These are phyloP conservation scores for Drosophila nr. fundita DNA, from an alignment of 2,888 invertebrate genomes.

Conservation along the genomic window DNA sequence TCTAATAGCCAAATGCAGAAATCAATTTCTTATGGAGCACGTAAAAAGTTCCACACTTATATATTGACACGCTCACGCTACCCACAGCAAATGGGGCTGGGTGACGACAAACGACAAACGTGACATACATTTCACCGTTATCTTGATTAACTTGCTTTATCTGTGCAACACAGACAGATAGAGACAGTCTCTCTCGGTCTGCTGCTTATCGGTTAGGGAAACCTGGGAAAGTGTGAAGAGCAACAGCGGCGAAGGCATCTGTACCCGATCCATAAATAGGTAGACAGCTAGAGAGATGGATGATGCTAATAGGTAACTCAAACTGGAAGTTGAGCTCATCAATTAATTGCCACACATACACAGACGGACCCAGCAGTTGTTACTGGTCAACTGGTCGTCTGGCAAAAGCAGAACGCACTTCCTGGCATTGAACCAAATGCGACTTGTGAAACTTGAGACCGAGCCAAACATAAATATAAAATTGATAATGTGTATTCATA, in stretches of 20 bases:
- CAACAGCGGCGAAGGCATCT: slow-evolving; percentile 10
- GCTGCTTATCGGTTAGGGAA: slow-evolving; percentile 44
- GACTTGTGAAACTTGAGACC: slow-evolving; percentile 66
- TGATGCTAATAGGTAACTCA: slow-evolving; percentile 47
- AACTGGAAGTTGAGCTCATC: slow-evolving; percentile 49
- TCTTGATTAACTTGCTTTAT: slow-evolving; percentile 50
- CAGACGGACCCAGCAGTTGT: slow-evolving; percentile 30
- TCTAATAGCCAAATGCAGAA: slow-evolving; percentile 51
- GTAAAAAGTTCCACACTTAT: slow-evolving; percentile 27
- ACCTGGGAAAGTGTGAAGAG: slow-evolving; percentile 27
- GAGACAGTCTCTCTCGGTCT: not conserved
- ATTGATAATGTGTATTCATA: slow-evolving; percentile 57
- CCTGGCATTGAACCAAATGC: slow-evolving; percentile 74
- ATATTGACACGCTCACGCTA: slow-evolving; percentile 46
- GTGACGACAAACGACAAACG: slow-evolving; percentile 59
- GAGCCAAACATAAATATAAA: slow-evolving; percentile 37
- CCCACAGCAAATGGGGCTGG: slow-evolving; percentile 39
- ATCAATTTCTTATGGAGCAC: slow-evolving; percentile 67
- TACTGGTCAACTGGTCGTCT: slow-evolving; percentile 34
- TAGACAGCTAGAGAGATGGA: slow-evolving; percentile 8
- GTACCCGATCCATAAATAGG: slow-evolving; percentile 9
- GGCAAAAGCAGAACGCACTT: slow-evolving; percentile 72
- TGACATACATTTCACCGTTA: slow-evolving; percentile 70
- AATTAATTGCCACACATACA: slow-evolving; percentile 51
- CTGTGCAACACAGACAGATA: slow-evolving; percentile 20